These are phyloP conservation scores for Phalanger gymnotis DNA, from an alignment of 2,797 vertebrate species.

Conservation along the genomic window DNA sequence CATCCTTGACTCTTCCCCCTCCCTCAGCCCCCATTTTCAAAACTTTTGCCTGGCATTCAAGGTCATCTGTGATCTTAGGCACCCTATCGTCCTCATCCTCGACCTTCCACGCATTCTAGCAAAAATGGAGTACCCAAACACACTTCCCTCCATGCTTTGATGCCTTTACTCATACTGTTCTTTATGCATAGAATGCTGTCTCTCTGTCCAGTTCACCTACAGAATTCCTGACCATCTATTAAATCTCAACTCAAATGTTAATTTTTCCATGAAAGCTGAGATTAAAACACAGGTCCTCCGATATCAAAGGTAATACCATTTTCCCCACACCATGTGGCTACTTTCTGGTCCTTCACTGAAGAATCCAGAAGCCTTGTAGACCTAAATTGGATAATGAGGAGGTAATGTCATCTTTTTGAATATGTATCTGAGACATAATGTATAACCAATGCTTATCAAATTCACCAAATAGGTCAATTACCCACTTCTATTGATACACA, in stretches of 20 bases:
- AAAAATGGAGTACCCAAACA: neutral
- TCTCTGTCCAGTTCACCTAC: neutral
- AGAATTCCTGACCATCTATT: neutral
- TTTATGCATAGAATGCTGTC: neutral
- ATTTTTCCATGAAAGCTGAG: constrained; percentile 5
- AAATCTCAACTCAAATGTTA: constrained; percentile 25
- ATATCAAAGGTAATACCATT: neutral
- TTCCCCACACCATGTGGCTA: neutral
- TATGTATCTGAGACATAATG: neutral
- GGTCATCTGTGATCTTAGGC: neutral
- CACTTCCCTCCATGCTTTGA: neutral
- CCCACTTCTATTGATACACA: neutral
- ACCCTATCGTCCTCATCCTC: neutral
- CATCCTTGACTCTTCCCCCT: neutral
- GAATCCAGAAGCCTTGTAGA: neutral
- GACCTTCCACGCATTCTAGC: neutral
- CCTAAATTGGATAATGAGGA: neutral
- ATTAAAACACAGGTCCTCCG: neutral
- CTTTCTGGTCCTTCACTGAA: neutral
- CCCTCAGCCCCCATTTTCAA: neutral
- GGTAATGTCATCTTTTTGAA: neutral
- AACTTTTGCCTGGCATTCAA: constrained; percentile 4
- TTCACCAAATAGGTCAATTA: neutral
- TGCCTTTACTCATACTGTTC: neutral
- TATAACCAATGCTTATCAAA: neutral